These are phyloP conservation scores for Hyperoodon ampullatus DNA, from an alignment of 2,113 vertebrate genomes.

Conservation along the genomic window DNA sequence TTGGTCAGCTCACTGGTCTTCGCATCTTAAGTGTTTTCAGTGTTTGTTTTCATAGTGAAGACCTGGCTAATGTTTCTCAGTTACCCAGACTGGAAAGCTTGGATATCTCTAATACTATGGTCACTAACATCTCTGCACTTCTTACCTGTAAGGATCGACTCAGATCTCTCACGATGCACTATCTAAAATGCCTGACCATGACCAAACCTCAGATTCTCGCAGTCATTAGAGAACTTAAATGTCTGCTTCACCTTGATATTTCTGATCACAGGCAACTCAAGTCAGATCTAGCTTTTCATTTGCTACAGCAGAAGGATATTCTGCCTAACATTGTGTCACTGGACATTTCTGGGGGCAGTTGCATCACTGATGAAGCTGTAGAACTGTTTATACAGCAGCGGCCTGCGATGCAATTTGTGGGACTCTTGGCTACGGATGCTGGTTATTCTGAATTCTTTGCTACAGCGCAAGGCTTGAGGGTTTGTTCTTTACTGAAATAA, in stretches of 20 bases:
- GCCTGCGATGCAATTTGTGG: slow-evolving; percentile 91
- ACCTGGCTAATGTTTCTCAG: slow-evolving; percentile 88
- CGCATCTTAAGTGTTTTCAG: slow-evolving; percentile 90
- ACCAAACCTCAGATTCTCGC: slow-evolving; percentile 88
- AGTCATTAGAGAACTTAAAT: slow-evolving; percentile 88
- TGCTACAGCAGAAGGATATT: slow-evolving; percentile 90
- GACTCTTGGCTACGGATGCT: slow-evolving; percentile 93
- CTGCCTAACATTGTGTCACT: slow-evolving; percentile 90
- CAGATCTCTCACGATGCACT: slow-evolving; percentile 91
- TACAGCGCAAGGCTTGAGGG: slow-evolving; percentile 90
- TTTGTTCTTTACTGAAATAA: slow-evolving; percentile 75
- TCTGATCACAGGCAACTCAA: slow-evolving; percentile 93
- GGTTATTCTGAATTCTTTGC: slow-evolving; percentile 93
- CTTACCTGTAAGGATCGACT: slow-evolving; percentile 88
- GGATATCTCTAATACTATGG: slow-evolving; percentile 93
- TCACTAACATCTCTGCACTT: slow-evolving; percentile 91
- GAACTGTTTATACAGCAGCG: slow-evolving; percentile 88
- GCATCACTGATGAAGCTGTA: slow-evolving; percentile 89
- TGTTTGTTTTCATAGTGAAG: slow-evolving; percentile 90
- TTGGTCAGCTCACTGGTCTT: slow-evolving; percentile 88
- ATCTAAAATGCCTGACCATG: slow-evolving; percentile 93
- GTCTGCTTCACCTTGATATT: slow-evolving; percentile 92
- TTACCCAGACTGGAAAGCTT: slow-evolving; percentile 92
- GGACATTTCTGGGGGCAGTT: slow-evolving; percentile 91
- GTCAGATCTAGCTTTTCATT: slow-evolving; percentile 90